phyloP scores from a whole-genome alignment of 1,140 invertebrate genomes.

The Aphidius gifuensis region DNA sequence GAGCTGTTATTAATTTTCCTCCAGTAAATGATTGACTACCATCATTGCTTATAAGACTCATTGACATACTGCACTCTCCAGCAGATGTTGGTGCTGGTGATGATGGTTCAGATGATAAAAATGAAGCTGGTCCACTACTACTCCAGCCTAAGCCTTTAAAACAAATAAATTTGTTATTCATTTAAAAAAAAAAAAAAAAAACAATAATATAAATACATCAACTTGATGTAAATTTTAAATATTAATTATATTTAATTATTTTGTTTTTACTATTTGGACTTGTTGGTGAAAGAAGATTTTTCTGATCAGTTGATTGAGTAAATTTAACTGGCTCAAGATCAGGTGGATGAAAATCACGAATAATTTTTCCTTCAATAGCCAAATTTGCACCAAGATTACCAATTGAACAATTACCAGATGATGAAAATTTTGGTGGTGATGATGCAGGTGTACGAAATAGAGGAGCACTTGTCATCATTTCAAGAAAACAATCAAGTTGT shows the following conservation, averaged over 20 bases:
- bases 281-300: constrained; percentile 49
- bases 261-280: constrained; percentile 51
- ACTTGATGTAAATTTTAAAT: not conserved
- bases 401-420: constrained; percentile 35
- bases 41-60: constrained; percentile 62
- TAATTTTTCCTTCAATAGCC: not conserved
- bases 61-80: constrained; percentile 62
- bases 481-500: constrained; percentile 85
- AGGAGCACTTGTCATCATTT: constrained; percentile 72
- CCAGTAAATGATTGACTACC: constrained; percentile 50
- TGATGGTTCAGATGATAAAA: constrained; percentile 65
- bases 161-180: not conserved
- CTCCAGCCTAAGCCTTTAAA: constrained; percentile 51
- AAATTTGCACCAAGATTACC: too few relatives aligned
- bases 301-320: constrained; percentile 41
- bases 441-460: constrained; percentile 69
- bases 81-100: constrained; percentile 61
- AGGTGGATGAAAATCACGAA: not conserved
- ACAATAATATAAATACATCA: not conserved
- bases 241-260: too few relatives aligned
- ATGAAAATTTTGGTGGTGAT: constrained; percentile 65
- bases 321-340: constrained; percentile 32
- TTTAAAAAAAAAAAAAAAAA: constrained; percentile 8
- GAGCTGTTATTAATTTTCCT: constrained; percentile 57
- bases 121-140: constrained; percentile 56